Evolutionary conservation across 2,113 vertebrate genomes (phyloP).

Genomic region (Tinamus guttatus): DNA sequence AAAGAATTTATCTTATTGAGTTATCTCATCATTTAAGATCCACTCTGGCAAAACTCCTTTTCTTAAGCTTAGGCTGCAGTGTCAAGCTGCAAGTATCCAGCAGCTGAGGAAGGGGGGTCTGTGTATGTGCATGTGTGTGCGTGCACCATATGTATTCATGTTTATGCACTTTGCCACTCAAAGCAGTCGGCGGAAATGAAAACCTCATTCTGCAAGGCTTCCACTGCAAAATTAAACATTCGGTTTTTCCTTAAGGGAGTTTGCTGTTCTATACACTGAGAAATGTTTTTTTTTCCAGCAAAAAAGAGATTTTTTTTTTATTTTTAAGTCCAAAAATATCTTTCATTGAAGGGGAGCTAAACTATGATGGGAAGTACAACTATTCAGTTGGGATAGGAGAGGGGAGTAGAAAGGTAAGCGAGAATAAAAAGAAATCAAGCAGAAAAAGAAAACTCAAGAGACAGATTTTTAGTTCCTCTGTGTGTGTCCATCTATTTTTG

Average conservation of each 20-base stretch:
- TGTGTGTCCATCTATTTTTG: conserved; percentile 16
- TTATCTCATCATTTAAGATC: neutral
- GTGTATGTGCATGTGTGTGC: neutral
- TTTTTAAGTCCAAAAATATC: conserved; percentile 12
- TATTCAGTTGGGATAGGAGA: neutral
- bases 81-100: neutral
- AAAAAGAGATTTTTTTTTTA: neutral
- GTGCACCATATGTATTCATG: neutral
- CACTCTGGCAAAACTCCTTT: neutral
- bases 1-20: neutral
- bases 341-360: neutral
- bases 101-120: neutral
- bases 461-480: conserved; percentile 18
- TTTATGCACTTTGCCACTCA: conserved; percentile 6
- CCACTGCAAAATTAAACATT: neutral
- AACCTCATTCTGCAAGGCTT: conserved; percentile 33
- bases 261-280: neutral
- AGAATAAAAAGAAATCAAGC: neutral
- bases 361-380: neutral
- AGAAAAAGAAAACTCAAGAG: conserved; percentile 9
- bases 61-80: neutral
- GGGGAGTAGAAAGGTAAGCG: neutral
- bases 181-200: conserved; percentile 10
- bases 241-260: neutral
- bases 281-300: too few species aligned